Conservation (phyloP, 2,113 vertebrate species). For the Cololabis saira region DNA sequence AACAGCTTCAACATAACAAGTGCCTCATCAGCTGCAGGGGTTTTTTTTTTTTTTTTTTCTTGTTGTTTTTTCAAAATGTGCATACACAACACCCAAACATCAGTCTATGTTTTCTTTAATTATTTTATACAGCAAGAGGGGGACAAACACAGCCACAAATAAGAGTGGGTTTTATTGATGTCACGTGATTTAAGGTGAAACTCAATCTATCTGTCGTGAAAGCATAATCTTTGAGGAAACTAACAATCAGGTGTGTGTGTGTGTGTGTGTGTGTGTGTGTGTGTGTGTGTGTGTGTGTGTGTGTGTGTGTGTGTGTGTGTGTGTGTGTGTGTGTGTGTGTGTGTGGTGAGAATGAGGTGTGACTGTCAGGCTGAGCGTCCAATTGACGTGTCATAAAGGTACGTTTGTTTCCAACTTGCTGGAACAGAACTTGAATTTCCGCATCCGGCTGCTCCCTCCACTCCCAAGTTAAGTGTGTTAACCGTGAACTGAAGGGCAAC, state of each 20-base stretch:
- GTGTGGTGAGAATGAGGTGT: constrained; percentile 19
- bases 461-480: background rate
- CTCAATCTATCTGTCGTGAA: constrained; percentile 5
- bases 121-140: background rate
- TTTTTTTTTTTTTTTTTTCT: no score
- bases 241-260: background rate
- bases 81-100: background rate
- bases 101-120: constrained; percentile 19
- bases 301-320: constrained; percentile 10
- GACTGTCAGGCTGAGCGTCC: constrained; percentile 2
- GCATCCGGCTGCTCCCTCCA: constrained; percentile 15
- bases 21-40: background rate
- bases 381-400: constrained; percentile 37
- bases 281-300: constrained; percentile 9
- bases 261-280: no score
- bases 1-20: background rate
- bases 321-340: constrained; percentile 3
- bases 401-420: constrained; percentile 12
- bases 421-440: constrained; percentile 17
- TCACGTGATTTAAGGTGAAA: constrained; percentile 36
- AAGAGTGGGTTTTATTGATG: background rate
- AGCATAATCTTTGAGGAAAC: constrained; percentile 1
- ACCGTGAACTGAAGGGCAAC: background rate
- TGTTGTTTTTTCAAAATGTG: background rate
- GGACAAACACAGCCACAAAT: background rate